Conservation (phyloP, 2,888 invertebrate genomes). For the Lasius fuliginosus region DNA sequence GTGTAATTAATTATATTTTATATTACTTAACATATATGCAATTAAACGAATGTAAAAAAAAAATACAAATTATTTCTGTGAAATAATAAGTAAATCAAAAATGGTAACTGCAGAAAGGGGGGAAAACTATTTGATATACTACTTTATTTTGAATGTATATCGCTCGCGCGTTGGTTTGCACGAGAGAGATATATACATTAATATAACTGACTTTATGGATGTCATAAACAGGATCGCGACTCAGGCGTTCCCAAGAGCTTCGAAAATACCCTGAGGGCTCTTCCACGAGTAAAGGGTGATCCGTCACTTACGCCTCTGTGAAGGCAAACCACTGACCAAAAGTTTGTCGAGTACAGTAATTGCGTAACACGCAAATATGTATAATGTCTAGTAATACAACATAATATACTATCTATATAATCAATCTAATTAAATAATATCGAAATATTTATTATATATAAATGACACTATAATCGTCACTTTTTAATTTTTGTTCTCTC, state of each 20-base stretch:
- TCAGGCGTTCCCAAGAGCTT: conserved; percentile 16
- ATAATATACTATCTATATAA: background rate
- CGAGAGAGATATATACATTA: background rate
- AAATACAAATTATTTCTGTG: too few relatives aligned
- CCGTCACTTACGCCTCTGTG: conserved; percentile 25
- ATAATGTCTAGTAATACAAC: background rate
- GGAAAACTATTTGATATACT: background rate
- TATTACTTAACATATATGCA: background rate
- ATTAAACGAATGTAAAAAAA: background rate
- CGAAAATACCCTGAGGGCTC: background rate
- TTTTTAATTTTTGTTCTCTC: too few relatives aligned
- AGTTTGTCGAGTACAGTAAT: conserved; percentile 13
- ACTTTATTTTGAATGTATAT: background rate
- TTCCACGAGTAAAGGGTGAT: conserved; percentile 19
- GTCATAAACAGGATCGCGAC: conserved; percentile 1
- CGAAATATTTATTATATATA: too few relatives aligned
- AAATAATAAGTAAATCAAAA: background rate
- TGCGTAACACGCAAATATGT: conserved; percentile 9
- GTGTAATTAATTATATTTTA: too few relatives aligned
- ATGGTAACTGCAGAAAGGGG: background rate
- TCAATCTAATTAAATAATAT: too few relatives aligned
- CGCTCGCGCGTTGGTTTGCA: background rate
- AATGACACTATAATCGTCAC: too few relatives aligned
- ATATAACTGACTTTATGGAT: conserved; percentile 20
- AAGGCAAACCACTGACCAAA: conserved; percentile 9